Evolutionary conservation across 2,113 vertebrate genomes (phyloP).

Genomic region (Fregata magnificens): DNA sequence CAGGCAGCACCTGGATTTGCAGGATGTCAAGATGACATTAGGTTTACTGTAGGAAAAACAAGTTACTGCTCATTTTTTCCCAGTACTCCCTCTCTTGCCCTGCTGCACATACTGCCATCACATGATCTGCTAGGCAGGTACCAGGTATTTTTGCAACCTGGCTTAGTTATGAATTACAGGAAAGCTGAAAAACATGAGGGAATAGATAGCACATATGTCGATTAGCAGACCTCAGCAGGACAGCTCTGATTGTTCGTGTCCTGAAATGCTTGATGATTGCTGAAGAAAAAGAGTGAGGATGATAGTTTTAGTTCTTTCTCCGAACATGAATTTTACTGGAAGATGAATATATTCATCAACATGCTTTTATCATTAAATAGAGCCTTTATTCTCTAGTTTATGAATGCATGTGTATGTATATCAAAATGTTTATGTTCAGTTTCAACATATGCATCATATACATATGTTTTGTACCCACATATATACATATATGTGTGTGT

Average conservation of each 20-base stretch:
- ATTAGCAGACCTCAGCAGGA: neutral
- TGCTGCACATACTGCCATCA: neutral
- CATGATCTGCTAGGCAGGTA: neutral
- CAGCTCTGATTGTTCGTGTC: neutral
- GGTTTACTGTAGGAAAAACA: neutral
- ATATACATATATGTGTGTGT: rapidly evolving
- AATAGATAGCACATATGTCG: neutral
- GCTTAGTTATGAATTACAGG: neutral
- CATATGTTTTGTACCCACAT: neutral
- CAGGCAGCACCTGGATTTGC: neutral
- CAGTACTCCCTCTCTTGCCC: neutral
- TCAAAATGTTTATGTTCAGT: neutral
- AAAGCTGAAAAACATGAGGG: neutral
- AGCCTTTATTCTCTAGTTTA: neutral
- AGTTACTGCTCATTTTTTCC: neutral
- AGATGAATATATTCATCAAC: neutral
- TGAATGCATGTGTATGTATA: neutral
- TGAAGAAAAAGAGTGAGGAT: neutral
- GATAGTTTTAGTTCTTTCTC: neutral
- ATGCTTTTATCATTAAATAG: neutral
- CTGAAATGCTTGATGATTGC: neutral
- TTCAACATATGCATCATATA: neutral
- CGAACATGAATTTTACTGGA: neutral
- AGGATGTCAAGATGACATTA: neutral
- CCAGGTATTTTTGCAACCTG: neutral